Evolutionary conservation across 2,113 vertebrate species (phyloP), one percentile per base, ranked within the genome.

Genomic region (Ailurus styani): DNA sequence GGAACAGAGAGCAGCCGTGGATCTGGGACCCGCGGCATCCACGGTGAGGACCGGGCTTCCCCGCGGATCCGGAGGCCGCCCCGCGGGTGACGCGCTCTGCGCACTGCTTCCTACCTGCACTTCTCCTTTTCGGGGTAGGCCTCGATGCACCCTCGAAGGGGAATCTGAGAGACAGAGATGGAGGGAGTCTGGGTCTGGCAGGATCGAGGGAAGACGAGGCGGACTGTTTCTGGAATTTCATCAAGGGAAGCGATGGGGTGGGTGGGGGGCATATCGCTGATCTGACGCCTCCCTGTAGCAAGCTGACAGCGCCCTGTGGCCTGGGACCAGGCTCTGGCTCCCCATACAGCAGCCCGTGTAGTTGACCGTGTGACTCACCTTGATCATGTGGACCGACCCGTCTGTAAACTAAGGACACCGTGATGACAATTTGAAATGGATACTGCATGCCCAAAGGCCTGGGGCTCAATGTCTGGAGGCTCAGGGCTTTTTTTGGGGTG

Each of bases 81-180:
- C 10, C 1, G 18, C 3, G 50, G 18, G 75, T 21, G 29, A 34
- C 29, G 23, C 37, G 52, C 40, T n/a, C 72, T 45, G 12, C 31
- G 31, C 42, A 12, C 2, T 7, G 34, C 47, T 66, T 31, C 42
- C 50, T 40, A 57, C 52, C 85, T 14, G n/a, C 17, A 82, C 60
- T 96, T 82, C 93, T 95, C 20, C 57, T 75, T 94, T 72, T 18
- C 5, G 4, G 75, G n/a, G 31, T 27, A 81, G 75, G 47, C 52
- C 83, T 85, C 96, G 88, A 20, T 34, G 64, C 62, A 29, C 47
- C 57, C 52, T 73, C 66, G 8, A 72, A 60, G 72, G 55, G 72
- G 83, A 82, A 50, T 89, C 81, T 52, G n/a, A 55, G 68, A 20
- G 23, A 27, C 40, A 37, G 82, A 52, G 86, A 84, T 37, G 18